phyloP scores from a whole-genome alignment of 2,888 invertebrate genomes.

The Caradrina clavipalpis region DNA sequence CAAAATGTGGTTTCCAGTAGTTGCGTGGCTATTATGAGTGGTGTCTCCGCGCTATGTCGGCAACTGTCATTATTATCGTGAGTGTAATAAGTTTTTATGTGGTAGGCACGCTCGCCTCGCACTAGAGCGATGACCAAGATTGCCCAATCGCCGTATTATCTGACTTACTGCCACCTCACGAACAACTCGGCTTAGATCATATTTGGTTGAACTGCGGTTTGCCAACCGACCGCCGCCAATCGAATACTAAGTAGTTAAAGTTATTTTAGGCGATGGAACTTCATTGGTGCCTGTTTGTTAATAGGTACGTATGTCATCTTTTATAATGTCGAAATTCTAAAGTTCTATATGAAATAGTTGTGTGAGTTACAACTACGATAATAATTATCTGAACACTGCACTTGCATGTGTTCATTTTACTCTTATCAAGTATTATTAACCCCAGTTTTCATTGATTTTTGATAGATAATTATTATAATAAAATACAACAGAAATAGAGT shows the following conservation, averaged over 20 bases:
- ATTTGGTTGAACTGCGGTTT: neutral
- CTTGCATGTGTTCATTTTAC: no score
- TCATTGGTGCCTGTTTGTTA: no score
- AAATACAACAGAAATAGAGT: neutral
- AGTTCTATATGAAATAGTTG: no score
- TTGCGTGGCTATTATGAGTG: neutral
- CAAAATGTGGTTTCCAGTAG: constrained; percentile 1
- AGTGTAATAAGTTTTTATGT: constrained; percentile 28
- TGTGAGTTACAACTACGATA: no score
- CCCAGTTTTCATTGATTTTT: no score
- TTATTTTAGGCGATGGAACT: no score
- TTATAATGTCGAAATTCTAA: no score
- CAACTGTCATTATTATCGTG: constrained; percentile 27
- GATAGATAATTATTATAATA: neutral
- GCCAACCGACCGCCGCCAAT: neutral
- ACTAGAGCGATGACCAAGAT: neutral
- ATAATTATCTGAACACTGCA: no score
- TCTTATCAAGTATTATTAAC: no score
- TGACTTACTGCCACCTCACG: neutral
- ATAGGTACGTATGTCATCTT: no score
- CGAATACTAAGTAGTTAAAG: neutral
- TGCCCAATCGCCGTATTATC: constrained; percentile 18
- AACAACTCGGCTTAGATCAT: neutral
- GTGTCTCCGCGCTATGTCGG: neutral
- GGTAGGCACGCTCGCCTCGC: constrained; percentile 12